Conservation (phyloP, 2,113 vertebrate species). For the Mellivora capensis region DNA sequence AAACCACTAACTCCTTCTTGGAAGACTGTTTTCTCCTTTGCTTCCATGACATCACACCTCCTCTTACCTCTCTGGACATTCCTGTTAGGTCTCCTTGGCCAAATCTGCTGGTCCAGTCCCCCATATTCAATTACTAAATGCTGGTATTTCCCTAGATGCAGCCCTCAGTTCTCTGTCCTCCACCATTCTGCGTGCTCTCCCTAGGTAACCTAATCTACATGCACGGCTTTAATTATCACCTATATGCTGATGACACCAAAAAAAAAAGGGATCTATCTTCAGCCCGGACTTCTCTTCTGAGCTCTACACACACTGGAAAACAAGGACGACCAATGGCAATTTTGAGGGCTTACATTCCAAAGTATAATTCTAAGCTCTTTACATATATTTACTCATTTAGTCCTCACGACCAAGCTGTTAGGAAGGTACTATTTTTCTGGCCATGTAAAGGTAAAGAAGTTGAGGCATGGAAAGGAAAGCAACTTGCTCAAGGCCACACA, state of each 20-base stretch:
- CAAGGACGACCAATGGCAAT: not conserved
- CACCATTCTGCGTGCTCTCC: not conserved
- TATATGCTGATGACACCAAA: not conserved
- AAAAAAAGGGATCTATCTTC: not conserved
- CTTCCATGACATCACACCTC: not conserved
- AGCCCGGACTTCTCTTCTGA: not conserved
- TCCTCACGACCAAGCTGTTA: not conserved
- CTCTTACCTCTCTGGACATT: not conserved
- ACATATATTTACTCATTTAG: not conserved
- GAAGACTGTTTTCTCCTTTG: not conserved
- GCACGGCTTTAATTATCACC: conserved; percentile 2
- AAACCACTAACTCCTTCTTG: not conserved
- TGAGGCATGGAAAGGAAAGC: not conserved
- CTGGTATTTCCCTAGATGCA: conserved; percentile 3
- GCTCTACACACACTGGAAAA: not conserved
- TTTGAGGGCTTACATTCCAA: not conserved
- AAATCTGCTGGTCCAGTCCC: not conserved
- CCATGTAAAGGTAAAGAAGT: not conserved
- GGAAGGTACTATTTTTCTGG: not conserved
- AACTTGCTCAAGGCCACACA: not conserved
- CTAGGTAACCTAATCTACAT: not conserved
- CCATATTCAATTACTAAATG: not conserved
- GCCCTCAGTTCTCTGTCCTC: not conserved
- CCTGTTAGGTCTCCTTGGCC: conserved; percentile 18
- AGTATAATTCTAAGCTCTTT: not conserved